Conservation (phyloP, 2,797 vertebrate genomes). For the Gadopsis marmoratus region DNA sequence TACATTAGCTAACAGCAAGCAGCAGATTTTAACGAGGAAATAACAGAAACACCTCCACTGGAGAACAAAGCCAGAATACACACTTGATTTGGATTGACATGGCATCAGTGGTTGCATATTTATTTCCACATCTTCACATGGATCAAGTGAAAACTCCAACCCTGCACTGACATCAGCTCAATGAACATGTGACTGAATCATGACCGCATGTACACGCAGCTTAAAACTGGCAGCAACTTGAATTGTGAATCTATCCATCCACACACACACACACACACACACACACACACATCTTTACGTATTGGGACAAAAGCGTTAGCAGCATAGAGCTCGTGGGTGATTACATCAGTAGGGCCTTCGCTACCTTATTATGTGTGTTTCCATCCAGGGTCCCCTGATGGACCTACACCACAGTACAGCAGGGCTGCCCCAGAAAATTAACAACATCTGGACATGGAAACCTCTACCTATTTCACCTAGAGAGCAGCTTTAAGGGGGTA, state of each 20-base stretch:
- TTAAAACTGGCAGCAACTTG: slow-evolving; percentile 12
- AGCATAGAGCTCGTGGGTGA: slow-evolving; percentile 16
- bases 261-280: slow-evolving; percentile 16
- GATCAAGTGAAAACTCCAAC: slow-evolving; percentile 12
- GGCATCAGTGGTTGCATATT: slow-evolving; percentile 63
- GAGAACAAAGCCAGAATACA: slow-evolving; percentile 34
- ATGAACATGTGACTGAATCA: slow-evolving; percentile 18
- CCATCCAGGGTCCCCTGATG: slow-evolving; percentile 52
- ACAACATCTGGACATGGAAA: slow-evolving; percentile 76
- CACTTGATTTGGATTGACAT: slow-evolving; percentile 15
- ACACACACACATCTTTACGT: slow-evolving; percentile 13
- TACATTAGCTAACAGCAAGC: neutral
- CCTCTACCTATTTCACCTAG: slow-evolving; percentile 49
- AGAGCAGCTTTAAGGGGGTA: slow-evolving; percentile 35
- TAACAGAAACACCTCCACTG: slow-evolving; percentile 2
- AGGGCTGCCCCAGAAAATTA: slow-evolving; percentile 60
- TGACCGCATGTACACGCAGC: neutral
- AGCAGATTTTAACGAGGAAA: slow-evolving; percentile 22
- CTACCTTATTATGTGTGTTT: slow-evolving; percentile 50
- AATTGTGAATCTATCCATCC: slow-evolving; percentile 9
- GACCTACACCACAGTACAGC: slow-evolving; percentile 34
- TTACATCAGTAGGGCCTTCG: slow-evolving; percentile 48
- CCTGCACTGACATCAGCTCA: slow-evolving; percentile 44
- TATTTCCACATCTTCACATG: slow-evolving; percentile 63
- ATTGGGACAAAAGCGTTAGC: slow-evolving; percentile 21